These are phyloP conservation scores for Holacanthus passer DNA, from an alignment of 2,113 vertebrate species.

Conservation along the genomic window DNA sequence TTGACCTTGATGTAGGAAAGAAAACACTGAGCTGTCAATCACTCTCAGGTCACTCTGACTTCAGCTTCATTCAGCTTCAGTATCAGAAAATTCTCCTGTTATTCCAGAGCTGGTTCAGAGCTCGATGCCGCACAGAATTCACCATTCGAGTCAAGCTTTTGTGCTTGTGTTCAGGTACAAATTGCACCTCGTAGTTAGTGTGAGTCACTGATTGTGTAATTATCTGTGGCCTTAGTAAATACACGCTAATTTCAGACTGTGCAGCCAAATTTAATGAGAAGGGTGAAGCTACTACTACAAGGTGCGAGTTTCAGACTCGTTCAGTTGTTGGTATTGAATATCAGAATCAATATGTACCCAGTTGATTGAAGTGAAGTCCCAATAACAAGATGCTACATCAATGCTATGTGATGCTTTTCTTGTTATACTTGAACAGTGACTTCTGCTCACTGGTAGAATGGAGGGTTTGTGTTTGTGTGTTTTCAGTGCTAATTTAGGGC, in stretches of 20 bases:
- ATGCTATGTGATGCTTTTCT: neutral
- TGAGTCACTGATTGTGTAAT: slow-evolving; percentile 19
- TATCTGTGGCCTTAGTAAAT: slow-evolving; percentile 23
- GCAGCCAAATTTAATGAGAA: slow-evolving; percentile 37
- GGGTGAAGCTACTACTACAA: neutral
- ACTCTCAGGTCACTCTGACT: neutral
- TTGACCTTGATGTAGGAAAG: neutral
- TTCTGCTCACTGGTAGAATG: neutral
- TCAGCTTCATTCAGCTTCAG: neutral
- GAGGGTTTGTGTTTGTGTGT: slow-evolving; percentile 11
- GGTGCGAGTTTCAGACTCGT: too few species aligned
- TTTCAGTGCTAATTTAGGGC: slow-evolving; percentile 42
- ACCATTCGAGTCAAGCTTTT: neutral
- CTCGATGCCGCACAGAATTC: neutral
- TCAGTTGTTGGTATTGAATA: too few species aligned
- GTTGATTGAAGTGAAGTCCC: neutral
- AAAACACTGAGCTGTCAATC: neutral
- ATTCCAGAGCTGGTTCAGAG: neutral
- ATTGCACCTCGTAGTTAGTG: slow-evolving; percentile 2
- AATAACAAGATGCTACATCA: neutral
- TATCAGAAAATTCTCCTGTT: neutral
- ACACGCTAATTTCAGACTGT: slow-evolving; percentile 33
- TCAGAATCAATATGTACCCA: neutral
- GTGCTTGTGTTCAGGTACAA: slow-evolving; percentile 22
- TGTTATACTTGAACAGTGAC: neutral